These are phyloP conservation scores for Disparrhopalites patrizii DNA, from an alignment of 2,888 invertebrate species.

Conservation along the genomic window DNA sequence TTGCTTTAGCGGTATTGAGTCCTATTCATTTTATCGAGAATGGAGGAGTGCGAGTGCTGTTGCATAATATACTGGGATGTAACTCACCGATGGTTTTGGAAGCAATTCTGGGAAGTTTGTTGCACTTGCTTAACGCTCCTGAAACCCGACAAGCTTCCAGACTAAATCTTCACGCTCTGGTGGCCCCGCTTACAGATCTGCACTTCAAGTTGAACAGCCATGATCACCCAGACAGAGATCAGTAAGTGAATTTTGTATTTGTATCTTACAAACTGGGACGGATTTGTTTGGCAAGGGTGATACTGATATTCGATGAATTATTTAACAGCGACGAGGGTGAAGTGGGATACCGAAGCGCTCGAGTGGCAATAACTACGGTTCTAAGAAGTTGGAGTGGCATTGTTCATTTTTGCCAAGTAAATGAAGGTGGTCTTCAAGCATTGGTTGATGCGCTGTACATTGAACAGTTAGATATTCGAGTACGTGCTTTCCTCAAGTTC, in stretches of 20 bases:
- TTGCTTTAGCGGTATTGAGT: conserved; percentile 68
- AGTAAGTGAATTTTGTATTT: too few species aligned
- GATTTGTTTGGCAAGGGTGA: not conserved
- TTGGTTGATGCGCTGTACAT: conserved; percentile 76
- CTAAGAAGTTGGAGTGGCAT: conserved; percentile 85
- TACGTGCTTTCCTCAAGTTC: conserved; percentile 54
- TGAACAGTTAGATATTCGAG: conserved; percentile 83
- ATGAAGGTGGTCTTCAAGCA: conserved; percentile 70
- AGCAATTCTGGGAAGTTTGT: conserved; percentile 78
- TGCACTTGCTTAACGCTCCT: conserved; percentile 81
- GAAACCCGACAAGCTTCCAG: conserved; percentile 69
- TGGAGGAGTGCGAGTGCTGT: conserved; percentile 75
- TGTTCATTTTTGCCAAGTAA: conserved; percentile 78
- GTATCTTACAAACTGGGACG: too few species aligned
- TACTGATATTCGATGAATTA: not conserved
- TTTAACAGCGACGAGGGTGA: conserved; percentile 61
- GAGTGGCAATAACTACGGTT: conserved; percentile 59
- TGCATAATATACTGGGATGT: conserved; percentile 77
- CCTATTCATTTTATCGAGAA: conserved; percentile 72
- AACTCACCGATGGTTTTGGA: conserved; percentile 80
- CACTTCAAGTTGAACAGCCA: conserved; percentile 59
- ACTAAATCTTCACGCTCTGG: conserved; percentile 78
- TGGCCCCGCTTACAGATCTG: conserved; percentile 91
- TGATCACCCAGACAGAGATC: conserved; percentile 41
- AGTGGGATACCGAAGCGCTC: conserved; percentile 77